phyloP scores from a whole-genome alignment of 1,140 invertebrate genomes.

The Caenorhabditis briggsae region DNA sequence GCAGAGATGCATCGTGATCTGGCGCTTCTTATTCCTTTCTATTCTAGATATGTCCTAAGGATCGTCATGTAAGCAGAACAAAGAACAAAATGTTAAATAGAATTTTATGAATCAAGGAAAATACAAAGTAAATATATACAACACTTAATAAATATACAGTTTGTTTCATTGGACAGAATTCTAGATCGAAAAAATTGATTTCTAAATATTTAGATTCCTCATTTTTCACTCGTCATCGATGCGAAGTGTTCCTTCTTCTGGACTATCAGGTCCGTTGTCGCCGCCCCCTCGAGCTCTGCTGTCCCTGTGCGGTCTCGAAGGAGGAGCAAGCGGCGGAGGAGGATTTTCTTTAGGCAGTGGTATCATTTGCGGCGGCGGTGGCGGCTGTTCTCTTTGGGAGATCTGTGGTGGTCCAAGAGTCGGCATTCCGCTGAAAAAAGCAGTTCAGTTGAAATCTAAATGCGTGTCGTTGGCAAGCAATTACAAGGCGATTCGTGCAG shows the following conservation, averaged over 20 bases:
- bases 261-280: constrained; percentile 10
- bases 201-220: neutral
- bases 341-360: neutral
- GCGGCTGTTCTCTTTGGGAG: constrained; percentile 37
- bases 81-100: neutral
- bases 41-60: constrained; percentile 7
- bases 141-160: neutral
- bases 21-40: neutral
- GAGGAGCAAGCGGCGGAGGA: neutral
- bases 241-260: constrained; percentile 35
- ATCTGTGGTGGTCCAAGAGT: constrained; percentile 45
- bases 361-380: constrained; percentile 38
- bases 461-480: neutral
- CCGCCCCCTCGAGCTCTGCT: neutral
- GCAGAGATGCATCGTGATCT: constrained; percentile 5
- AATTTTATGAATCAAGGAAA: constrained; percentile 3
- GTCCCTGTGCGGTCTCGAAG: neutral
- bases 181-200: neutral
- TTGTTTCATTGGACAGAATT: neutral
- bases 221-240: constrained; percentile 31
- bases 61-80: neutral
- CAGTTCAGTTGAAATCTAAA: neutral
- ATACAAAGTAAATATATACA: too few relatives aligned
- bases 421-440: constrained; percentile 36
- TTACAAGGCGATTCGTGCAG: neutral